phyloP scores from a whole-genome alignment of 2,888 invertebrate species.

The Drosophila kuntzei region DNA sequence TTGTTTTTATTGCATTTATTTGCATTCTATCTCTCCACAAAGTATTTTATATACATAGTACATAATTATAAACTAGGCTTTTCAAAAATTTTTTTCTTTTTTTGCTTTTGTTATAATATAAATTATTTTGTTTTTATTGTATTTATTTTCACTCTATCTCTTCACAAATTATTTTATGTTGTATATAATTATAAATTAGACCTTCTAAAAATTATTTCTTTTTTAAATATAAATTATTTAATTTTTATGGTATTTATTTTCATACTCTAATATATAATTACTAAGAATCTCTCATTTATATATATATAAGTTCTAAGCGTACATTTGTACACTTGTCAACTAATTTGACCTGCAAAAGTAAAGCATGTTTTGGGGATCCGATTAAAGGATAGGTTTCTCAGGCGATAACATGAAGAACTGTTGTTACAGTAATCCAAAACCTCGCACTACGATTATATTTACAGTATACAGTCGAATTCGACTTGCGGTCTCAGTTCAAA shows the following conservation, averaged over 20 bases:
- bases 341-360: neutral
- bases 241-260: neutral
- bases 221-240: neutral
- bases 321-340: neutral
- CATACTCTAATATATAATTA: neutral
- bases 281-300: neutral
- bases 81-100: too few relatives aligned
- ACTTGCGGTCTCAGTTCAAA: constrained; percentile 13
- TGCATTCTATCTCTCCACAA: too few relatives aligned
- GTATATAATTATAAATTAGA: neutral
- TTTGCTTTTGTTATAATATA: too few relatives aligned
- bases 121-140: too few relatives aligned
- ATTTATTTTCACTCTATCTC: constrained; percentile 1
- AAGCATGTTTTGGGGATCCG: neutral
- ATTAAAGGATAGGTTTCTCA: constrained; percentile 35
- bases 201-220: neutral
- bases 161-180: neutral
- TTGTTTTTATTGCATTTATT: too few relatives aligned
- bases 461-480: constrained; percentile 5
- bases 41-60: too few relatives aligned
- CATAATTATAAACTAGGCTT: too few relatives aligned
- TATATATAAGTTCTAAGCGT: neutral
- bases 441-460: constrained; percentile 5
- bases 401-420: constrained; percentile 37
- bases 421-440: constrained; percentile 47